A percentile compares a stretch with the other conserved stretches of the same genome.
Conservation (phyloP, 2,113 vertebrate species). For the Andinoacara biseriatus region DNA sequence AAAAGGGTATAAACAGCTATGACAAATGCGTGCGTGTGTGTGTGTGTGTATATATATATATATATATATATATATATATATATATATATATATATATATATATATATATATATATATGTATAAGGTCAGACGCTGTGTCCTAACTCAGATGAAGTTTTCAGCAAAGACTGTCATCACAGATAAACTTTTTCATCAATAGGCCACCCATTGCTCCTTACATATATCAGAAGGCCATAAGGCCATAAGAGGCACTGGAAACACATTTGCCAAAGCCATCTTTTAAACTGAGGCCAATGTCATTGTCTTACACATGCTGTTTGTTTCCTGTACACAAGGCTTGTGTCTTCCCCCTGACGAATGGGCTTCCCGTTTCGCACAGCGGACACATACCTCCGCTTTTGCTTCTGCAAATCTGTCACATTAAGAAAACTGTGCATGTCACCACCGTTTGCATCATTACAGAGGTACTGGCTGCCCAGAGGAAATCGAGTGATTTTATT, state of each 20-base stretch:
- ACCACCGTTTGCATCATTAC: constrained; percentile 36
- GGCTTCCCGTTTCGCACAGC: constrained; percentile 45
- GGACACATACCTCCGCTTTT: constrained; percentile 28
- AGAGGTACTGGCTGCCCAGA: constrained; percentile 11
- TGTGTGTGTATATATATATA: too few species aligned
- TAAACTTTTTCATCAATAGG: constrained; percentile 51
- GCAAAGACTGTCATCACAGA: constrained; percentile 55
- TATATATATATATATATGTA: too few species aligned
- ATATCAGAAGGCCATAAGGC: constrained; percentile 21
- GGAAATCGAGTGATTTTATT: constrained; percentile 31
- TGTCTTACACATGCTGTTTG: background rate
- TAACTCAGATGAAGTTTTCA: constrained; percentile 5
- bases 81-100: too few species aligned
- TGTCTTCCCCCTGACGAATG: constrained; percentile 36
- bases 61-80: too few species aligned
- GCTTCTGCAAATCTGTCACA: constrained; percentile 41
- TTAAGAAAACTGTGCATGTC: constrained; percentile 28
- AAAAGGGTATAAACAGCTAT: background rate
- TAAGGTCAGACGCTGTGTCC: constrained; percentile 42
- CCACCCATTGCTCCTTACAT: constrained; percentile 27
- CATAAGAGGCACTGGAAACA: constrained; percentile 14
- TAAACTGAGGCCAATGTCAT: constrained; percentile 9
- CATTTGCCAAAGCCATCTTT: constrained; percentile 11
- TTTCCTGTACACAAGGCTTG: background rate
- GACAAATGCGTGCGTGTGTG: background rate